phyloP scores from a whole-genome alignment of 2,797 vertebrate species.

The Danio albolineatus region DNA sequence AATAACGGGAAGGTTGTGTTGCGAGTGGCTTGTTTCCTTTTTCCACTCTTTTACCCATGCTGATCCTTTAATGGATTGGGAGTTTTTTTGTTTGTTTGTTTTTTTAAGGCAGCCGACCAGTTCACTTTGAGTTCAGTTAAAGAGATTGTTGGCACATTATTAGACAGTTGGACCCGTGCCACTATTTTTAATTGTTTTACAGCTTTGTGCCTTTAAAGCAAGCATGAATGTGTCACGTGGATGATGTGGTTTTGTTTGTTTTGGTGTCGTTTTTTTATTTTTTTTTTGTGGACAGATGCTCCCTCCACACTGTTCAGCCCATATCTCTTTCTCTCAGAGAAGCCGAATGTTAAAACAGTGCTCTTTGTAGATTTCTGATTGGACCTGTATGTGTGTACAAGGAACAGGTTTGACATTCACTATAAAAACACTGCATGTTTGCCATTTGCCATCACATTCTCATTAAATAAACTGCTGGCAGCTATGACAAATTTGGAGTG shows the following conservation, averaged over 20 bases:
- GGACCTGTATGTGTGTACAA: constrained; percentile 9
- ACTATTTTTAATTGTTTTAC: neutral
- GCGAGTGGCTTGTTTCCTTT: constrained; percentile 6
- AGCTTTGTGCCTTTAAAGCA: constrained; percentile 30
- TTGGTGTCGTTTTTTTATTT: neutral
- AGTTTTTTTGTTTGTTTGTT: neutral
- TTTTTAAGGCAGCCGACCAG: neutral
- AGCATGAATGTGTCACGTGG: neutral
- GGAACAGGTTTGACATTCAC: constrained; percentile 41
- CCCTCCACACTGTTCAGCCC: neutral
- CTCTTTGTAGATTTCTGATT: constrained; percentile 25
- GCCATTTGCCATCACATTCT: constrained; percentile 48
- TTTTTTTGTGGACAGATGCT: constrained; percentile 1
- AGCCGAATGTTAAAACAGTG: constrained; percentile 43
- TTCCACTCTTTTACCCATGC: neutral
- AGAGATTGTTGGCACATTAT: neutral
- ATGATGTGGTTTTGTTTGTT: no score
- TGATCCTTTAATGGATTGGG: neutral
- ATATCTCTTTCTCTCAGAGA: constrained; percentile 25
- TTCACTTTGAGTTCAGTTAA: constrained; percentile 31
- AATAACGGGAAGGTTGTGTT: constrained; percentile 18
- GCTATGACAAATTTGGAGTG: constrained; percentile 66
- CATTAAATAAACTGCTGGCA: constrained; percentile 82
- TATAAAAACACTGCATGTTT: constrained; percentile 55
- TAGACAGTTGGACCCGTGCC: constrained; percentile 7